A percentile compares a stretch with the other conserved stretches of the same genome.
Conservation (phyloP, 2,797 vertebrate species). For the Epinephelus malabaricus region DNA sequence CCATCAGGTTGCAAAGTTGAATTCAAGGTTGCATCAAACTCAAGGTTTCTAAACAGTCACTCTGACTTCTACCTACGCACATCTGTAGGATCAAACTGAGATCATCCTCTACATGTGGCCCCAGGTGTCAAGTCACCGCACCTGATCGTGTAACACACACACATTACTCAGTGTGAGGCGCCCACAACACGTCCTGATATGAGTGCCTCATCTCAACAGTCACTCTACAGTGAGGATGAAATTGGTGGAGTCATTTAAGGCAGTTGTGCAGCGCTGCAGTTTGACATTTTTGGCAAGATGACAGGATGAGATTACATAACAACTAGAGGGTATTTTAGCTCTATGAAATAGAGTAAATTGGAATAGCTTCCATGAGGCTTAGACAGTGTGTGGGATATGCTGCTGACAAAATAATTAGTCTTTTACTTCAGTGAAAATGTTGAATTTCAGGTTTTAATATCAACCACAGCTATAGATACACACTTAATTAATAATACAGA, state of each 20-base stretch:
- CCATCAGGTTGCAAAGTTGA: constrained; percentile 1
- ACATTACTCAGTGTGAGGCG: constrained; percentile 20
- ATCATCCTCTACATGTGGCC: not conserved
- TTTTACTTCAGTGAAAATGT: not conserved
- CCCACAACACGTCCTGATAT: constrained; percentile 15
- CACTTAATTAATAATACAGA: not conserved
- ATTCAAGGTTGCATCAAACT: not conserved
- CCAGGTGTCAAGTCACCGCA: constrained; percentile 22
- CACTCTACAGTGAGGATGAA: constrained; percentile 45
- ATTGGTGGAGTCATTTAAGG: constrained; percentile 32
- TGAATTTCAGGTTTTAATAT: not conserved
- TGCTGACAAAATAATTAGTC: not conserved
- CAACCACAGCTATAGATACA: not conserved
- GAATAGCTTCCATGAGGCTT: constrained; percentile 1
- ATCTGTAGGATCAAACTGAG: constrained; percentile 12
- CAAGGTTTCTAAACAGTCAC: constrained; percentile 4
- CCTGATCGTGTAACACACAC: constrained; percentile 17
- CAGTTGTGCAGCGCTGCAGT: constrained; percentile 16
- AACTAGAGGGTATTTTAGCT: constrained; percentile 20
- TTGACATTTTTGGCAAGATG: constrained; percentile 36
- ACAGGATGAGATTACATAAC: constrained; percentile 23
- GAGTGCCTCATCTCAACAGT: constrained; percentile 24
- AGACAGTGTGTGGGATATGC: not conserved
- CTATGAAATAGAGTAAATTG: constrained; percentile 20
- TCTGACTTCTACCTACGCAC: constrained; percentile 14